Conservation (phyloP, 2,888 invertebrate genomes). For the Chorisops tibialis region DNA sequence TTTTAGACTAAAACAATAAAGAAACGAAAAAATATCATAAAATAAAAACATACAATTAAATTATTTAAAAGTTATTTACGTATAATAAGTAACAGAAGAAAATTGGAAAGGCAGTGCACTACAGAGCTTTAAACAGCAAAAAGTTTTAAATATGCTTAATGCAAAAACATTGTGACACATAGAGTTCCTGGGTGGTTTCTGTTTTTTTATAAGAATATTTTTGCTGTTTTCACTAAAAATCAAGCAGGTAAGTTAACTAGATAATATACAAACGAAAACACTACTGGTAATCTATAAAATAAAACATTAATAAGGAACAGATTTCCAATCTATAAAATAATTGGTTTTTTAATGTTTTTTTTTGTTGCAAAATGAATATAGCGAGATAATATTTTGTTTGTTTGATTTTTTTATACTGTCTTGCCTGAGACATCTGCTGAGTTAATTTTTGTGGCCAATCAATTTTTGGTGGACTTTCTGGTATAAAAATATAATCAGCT, state of each 20-base stretch:
- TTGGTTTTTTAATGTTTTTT: background rate
- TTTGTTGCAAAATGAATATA: background rate
- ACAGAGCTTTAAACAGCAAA: background rate
- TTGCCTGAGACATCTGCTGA: conserved; percentile 68
- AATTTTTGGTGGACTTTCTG: conserved; percentile 76
- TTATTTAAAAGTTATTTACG: too few relatives aligned
- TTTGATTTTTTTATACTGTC: conserved; percentile 34
- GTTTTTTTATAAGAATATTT: too few relatives aligned
- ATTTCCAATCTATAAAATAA: background rate
- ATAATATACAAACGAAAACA: too few relatives aligned
- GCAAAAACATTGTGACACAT: too few relatives aligned
- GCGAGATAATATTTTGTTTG: background rate
- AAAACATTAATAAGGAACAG: background rate
- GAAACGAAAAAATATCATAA: too few relatives aligned
- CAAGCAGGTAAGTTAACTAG: too few relatives aligned
- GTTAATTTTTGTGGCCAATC: conserved; percentile 77
- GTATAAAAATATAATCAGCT: conserved; percentile 85
- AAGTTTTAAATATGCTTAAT: too few relatives aligned
- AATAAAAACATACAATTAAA: too few relatives aligned
- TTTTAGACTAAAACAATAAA: too few relatives aligned
- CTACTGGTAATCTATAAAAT: background rate
- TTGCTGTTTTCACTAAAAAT: too few relatives aligned
- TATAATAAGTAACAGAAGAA: background rate
- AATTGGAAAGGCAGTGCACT: conserved; percentile 11
- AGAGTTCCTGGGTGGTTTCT: too few relatives aligned